Conservation (phyloP, 2,797 vertebrate genomes). For the Sarcoramphus papa region DNA sequence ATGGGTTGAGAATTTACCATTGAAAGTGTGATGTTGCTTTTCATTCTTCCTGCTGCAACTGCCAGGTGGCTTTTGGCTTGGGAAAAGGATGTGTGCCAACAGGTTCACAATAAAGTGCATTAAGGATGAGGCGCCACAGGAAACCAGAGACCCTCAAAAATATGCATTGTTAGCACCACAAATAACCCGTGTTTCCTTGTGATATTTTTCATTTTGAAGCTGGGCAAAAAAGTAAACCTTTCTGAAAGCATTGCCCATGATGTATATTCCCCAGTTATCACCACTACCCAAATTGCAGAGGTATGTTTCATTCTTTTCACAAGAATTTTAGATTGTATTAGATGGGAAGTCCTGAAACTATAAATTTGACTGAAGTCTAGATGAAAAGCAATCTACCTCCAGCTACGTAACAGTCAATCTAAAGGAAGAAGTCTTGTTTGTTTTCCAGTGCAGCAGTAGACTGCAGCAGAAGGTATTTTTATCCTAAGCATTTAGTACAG, state of each 20-base stretch:
- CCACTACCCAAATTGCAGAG: neutral
- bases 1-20: neutral
- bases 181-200: neutral
- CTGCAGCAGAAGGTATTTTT: slow-evolving; percentile 28
- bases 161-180: neutral
- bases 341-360: neutral
- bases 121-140: slow-evolving; percentile 11
- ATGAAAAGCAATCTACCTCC: neutral
- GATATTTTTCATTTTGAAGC: neutral
- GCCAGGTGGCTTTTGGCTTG: slow-evolving; percentile 32
- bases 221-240: neutral
- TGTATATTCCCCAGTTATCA: neutral
- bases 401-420: neutral
- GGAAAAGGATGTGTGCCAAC: slow-evolving; percentile 43
- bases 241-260: neutral
- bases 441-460: neutral
- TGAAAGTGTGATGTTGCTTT: neutral
- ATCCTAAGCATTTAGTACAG: neutral
- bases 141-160: slow-evolving; percentile 42
- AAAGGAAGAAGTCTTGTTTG: neutral
- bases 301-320: neutral
- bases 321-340: neutral
- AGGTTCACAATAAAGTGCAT: neutral
- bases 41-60: slow-evolving; percentile 24
- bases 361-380: neutral